Percentiles rank a stretch among this genome's conserved stretches.
These are phyloP conservation scores for Engystomops pustulosus DNA, from an alignment of 2,113 vertebrate genomes.

Conservation along the genomic window DNA sequence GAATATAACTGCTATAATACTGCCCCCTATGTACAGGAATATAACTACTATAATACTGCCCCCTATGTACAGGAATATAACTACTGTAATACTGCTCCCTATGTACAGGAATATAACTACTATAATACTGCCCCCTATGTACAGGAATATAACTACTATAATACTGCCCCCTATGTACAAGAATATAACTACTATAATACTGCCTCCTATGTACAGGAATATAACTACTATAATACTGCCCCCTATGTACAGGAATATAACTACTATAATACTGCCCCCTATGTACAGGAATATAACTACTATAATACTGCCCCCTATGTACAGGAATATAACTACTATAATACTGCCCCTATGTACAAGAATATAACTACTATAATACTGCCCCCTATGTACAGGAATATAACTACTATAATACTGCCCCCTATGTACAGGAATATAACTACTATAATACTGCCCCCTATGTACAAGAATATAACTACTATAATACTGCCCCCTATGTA, in stretches of 20 bases:
- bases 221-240: not conserved
- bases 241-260: no score
- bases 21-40: no score
- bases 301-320: no score
- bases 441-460: not conserved
- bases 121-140: not conserved
- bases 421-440: constrained; percentile 5
- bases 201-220: not conserved
- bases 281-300: no score
- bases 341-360: not conserved
- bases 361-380: no score
- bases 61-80: not conserved
- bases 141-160: not conserved
- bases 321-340: no score
- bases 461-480: not conserved
- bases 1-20: no score
- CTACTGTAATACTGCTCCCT: not conserved
- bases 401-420: not conserved
- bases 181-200: not conserved
- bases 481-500: not conserved
- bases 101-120: not conserved
- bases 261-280: no score
- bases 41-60: no score
- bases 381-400: not conserved
- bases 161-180: not conserved